Conservation (phyloP, 2,113 vertebrate species). For the Andinoacara biseriatus region DNA sequence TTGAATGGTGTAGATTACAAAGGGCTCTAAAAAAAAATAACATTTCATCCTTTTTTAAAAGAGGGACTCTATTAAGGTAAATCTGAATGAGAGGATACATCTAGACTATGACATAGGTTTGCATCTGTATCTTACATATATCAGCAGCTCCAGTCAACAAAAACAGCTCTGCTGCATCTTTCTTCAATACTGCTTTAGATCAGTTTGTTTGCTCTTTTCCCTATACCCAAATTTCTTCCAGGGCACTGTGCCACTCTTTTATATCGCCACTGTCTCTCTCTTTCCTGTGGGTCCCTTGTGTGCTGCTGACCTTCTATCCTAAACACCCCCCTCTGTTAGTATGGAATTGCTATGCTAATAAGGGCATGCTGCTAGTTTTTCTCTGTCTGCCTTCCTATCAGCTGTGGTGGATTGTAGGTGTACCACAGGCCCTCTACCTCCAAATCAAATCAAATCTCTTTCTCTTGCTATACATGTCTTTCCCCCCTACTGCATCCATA, state of each 20-base stretch:
- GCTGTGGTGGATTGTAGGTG: conserved; percentile 38
- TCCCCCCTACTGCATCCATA: conserved; percentile 1
- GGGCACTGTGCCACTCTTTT: conserved; percentile 7
- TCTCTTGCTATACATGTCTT: conserved; percentile 7
- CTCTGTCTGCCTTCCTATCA: conserved; percentile 49
- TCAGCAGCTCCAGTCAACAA: conserved; percentile 27
- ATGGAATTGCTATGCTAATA: conserved; percentile 68
- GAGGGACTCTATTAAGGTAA: conserved; percentile 1
- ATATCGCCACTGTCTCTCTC: conserved; percentile 13
- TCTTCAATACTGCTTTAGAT: conserved; percentile 65
- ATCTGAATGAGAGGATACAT: conserved; percentile 11
- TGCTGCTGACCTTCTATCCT: conserved; percentile 59
- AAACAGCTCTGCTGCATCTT: conserved; percentile 82
- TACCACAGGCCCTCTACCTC: conserved; percentile 19
- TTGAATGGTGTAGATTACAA: not conserved
- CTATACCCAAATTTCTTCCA: conserved; percentile 29
- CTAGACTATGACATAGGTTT: conserved; percentile 2
- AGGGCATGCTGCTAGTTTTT: conserved; percentile 51
- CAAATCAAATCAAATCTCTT: conserved; percentile 57
- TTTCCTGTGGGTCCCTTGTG: conserved; percentile 39
- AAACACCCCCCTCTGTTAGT: conserved; percentile 37
- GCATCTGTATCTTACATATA: not conserved
- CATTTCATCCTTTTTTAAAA: not conserved
- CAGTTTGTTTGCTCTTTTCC: conserved; percentile 58
- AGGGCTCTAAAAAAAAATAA: not conserved